Base-by-base conservation (phyloP, 2,888 invertebrate species). In the Allophyes oxyacanthae region DNA sequence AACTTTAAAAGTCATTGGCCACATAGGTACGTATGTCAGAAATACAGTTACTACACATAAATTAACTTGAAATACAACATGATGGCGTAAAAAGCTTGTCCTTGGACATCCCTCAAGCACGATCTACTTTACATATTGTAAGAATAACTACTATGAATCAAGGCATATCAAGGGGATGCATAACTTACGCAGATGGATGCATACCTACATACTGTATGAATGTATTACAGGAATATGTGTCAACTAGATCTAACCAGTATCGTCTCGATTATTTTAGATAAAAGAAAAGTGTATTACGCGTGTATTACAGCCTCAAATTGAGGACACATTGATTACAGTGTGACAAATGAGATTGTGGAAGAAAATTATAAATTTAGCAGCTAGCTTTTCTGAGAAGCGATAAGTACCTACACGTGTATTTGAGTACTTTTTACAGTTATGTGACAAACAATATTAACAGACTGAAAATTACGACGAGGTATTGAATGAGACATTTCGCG, bases 131-230 rank as follows among this genome's bases (percentile, higher is more conserved):
- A 51, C 40, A 64, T 55, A n/a, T n/a, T n/a, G 55, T 54, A 59
- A 54, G 36, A 52, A 46, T 15, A 36, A 37, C 10, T 25, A 68
- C 68, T 65, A 72, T 52, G 8, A n/a, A n/a, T n/a, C n/a, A n/a
- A n/a, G n/a, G n/a, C 6, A 55, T 61, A 64, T 56, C 63, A 65
- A 72, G 59, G 65, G 52, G 38, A 62, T 57, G 58, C 48, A 75
- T 63, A 55, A 15, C 44, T 67, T 55, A 49, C 44, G 33, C 49
- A 33, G 26, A 56, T 34, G 54, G 26, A 56, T 34, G 54, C 58
- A 60, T 55, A 46, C 15, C 46, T 65, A 48, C 41, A 50, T 56
- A 64, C 33, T 32, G 26, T 32, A 48, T 34, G 34, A 48, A 49
- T 55, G 40, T 44, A 49, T 60, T 30, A 30, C 25, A 53, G 20